Percentiles rank a stretch among this genome's conserved stretches.
Evolutionary conservation across 2,113 vertebrate species (phyloP).

Genomic region (Scartelaos histophorus): DNA sequence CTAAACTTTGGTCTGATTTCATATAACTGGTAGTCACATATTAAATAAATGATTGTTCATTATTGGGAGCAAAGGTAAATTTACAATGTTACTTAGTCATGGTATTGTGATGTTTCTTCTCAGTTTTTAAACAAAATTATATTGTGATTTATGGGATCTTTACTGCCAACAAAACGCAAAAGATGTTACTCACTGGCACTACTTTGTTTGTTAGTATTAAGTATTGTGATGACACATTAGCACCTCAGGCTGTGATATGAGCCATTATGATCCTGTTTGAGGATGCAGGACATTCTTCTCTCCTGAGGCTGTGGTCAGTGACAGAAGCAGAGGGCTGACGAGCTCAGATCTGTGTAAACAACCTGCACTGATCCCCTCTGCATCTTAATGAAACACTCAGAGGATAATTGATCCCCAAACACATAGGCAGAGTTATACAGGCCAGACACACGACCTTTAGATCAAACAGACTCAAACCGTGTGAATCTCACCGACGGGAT

Average conservation of each 20-base stretch:
- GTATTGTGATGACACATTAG: neutral
- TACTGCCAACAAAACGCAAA: neutral
- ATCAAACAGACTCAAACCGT: constrained; percentile 25
- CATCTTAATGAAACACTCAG: constrained; percentile 21
- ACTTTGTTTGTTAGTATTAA: neutral
- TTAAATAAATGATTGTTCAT: too few relatives aligned
- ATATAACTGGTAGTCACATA: too few relatives aligned
- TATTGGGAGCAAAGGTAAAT: neutral
- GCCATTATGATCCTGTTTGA: constrained; percentile 16
- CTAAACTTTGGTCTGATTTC: too few relatives aligned
- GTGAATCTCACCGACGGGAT: constrained; percentile 4
- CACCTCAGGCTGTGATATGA: neutral
- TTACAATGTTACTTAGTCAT: too few relatives aligned
- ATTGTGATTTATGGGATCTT: neutral
- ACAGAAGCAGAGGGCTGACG: constrained; percentile 14
- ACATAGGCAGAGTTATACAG: constrained; percentile 6
- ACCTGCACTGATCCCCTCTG: constrained; percentile 18
- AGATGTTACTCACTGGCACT: neutral
- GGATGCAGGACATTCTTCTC: constrained; percentile 11
- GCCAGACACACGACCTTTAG: constrained; percentile 19
- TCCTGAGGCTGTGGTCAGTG: constrained; percentile 26
- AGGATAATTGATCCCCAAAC: constrained; percentile 32
- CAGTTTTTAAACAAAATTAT: too few relatives aligned
- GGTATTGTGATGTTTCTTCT: too few relatives aligned
- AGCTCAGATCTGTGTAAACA: constrained; percentile 18